Base-by-base conservation (phyloP, 2,113 vertebrate species). In the Origma solitaria region DNA sequence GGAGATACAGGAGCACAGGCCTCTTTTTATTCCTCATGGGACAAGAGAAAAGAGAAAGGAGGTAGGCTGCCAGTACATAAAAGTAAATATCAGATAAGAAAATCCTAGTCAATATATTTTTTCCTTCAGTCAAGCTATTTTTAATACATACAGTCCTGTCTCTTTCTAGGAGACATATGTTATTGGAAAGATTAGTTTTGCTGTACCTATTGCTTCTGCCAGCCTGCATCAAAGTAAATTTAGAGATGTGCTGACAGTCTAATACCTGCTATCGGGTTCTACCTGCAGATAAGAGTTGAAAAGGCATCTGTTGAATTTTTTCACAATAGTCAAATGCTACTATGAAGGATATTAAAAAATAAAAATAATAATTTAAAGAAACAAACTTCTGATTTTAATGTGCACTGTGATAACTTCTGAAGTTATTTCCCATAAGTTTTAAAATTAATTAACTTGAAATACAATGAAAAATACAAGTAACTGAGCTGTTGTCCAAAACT, bases 131-230 rank as follows among this genome's bases (percentile, higher is more conserved):
- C 56, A 70, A 90, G 35, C 27, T 93, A 93, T 96, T 96, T 97
- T 97, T 97, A 97, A 97, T 95, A 93, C 90, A 96, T 86, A 96
- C 45, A 88, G 81, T 82, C 84, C 82, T 97, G 95, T 96, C 84
- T 95, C 90, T 95, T 95, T 97, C 90, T 88, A 96, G 95, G 82
- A 95, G 96, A 97, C 95, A 95, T 91, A 79, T 97, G 97, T 96
- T 97, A 96, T 80, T 94, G 94, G 88, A 96, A 95, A 97, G 94
- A 97, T 96, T 97, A 97, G 88, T 96, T 97, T 96, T 97, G 71
- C 95, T 88, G 90, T 91, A 88, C 90, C 96, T 95, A 94, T 90
- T 97, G 92, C 97, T 91, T 84, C 92, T 97, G 95, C 90, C 92
- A 97, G 90, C 47, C 79, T 91, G 94, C 90, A 97, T 97, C 95